These are phyloP conservation scores for Chamaea fasciata DNA, from an alignment of 2,113 vertebrate species.

Conservation along the genomic window DNA sequence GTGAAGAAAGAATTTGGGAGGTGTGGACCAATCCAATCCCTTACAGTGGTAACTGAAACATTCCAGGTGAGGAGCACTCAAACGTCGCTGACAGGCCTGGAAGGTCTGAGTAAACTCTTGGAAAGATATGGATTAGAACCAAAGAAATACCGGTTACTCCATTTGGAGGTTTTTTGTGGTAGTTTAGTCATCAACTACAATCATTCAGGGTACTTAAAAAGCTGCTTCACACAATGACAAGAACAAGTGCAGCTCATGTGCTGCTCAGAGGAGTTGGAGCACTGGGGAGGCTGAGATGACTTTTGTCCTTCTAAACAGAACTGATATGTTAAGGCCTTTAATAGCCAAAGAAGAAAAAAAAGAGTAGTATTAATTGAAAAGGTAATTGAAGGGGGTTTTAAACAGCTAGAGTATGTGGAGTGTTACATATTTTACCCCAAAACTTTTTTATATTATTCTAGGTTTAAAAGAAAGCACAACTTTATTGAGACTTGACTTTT, in stretches of 20 bases:
- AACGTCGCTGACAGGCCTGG: neutral
- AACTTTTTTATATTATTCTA: neutral
- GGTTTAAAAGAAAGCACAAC: neutral
- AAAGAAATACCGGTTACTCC: neutral
- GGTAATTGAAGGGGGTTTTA: neutral
- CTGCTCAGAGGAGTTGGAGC: neutral
- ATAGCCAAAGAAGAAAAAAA: neutral
- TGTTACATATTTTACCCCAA: neutral
- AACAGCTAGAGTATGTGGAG: neutral
- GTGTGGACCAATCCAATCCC: slow-evolving; percentile 75
- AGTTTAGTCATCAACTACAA: neutral
- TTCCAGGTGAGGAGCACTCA: slow-evolving; percentile 52
- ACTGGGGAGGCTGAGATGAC: neutral
- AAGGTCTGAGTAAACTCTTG: neutral
- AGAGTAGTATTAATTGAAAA: neutral
- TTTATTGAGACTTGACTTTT: neutral
- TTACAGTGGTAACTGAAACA: slow-evolving; percentile 71
- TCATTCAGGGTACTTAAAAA: neutral
- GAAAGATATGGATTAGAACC: neutral
- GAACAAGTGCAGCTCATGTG: neutral
- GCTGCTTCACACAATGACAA: neutral
- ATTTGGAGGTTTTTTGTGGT: neutral
- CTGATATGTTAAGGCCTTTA: neutral
- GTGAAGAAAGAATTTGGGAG: slow-evolving; percentile 75
- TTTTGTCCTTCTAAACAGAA: neutral